Base-by-base conservation (phyloP, 2,113 vertebrate genomes). In the Anser brachyrhynchus region DNA sequence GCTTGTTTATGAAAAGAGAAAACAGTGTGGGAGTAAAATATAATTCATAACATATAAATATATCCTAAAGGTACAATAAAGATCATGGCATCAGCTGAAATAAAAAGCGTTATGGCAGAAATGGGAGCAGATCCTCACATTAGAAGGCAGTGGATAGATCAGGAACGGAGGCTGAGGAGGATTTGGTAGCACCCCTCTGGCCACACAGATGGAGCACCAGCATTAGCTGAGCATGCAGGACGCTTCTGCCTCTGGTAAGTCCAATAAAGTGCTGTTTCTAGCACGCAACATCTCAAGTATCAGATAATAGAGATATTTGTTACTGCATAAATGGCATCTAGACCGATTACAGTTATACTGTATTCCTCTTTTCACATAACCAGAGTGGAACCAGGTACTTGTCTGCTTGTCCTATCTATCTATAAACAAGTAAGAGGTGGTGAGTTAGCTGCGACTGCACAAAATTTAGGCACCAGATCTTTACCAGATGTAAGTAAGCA, bases 1-100 rank as follows among this genome's bases (percentile, higher is more conserved):
- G 57, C 49, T 93, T 89, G 73, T 94, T 96, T 96, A 87, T 95
- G 74, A 92, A 84, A 96, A 88, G 9, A 81, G 61, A 92, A 92
- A 89, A 17, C 55, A 67, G 41, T 4, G 4, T 44, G n/a, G 49
- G 67, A 86, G 41, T 57, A 79, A 93, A 92, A 84, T 65, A 61
- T 75, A 90, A 95, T 64, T 92, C 72, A 73, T 70, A 89, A 77
- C 57, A 92, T 73, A 88, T 31, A 89, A 92, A 94, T 82, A 91
- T 51, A 84, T 93, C 91, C 89, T 96, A 59, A 89, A 94, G 81
- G 75, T 89, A 76, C 70, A 89, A 75, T 93, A 96, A 93, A 67
- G 72, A 61, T 75, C 49, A 72, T n/a, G 14, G 57, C 35, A 94
- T 57, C 58, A 77, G 37, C 35, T 89, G 80, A 89, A 95, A 84